Conservation (phyloP, 2,113 vertebrate species). For the Bagarius yarrelli region DNA sequence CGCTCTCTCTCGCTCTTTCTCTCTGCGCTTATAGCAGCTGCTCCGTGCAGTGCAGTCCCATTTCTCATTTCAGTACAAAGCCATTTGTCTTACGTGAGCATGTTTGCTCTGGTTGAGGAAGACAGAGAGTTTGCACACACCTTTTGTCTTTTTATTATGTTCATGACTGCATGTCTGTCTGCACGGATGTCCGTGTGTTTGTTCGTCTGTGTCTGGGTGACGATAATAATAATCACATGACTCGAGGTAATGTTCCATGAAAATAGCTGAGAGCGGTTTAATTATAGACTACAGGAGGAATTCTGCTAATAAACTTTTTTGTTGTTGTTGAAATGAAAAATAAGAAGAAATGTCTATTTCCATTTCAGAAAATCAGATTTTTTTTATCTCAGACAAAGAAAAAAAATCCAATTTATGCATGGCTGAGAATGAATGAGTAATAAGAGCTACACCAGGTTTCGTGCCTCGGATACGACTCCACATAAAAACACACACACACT, state of each 20-base stretch:
- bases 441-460: slow-evolving; percentile 10
- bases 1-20: background rate
- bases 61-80: slow-evolving; percentile 38
- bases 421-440: slow-evolving; percentile 26
- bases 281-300: slow-evolving; percentile 87
- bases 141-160: slow-evolving; percentile 57
- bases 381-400: slow-evolving; percentile 50
- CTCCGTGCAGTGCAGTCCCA: slow-evolving; percentile 45
- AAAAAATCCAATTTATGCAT: slow-evolving; percentile 26
- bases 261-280: slow-evolving; percentile 94
- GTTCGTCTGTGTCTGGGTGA: slow-evolving; percentile 66
- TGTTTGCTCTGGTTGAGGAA: slow-evolving; percentile 45
- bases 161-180: slow-evolving; percentile 50
- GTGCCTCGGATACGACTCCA: slow-evolving; percentile 20
- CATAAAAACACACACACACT: slow-evolving; percentile 18
- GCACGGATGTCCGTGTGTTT: slow-evolving; percentile 60
- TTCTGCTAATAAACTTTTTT: slow-evolving; percentile 72
- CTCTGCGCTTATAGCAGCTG: slow-evolving; percentile 37
- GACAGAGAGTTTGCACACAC: slow-evolving; percentile 44
- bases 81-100: slow-evolving; percentile 31
- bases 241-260: slow-evolving; percentile 94
- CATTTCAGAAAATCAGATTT: slow-evolving; percentile 50
- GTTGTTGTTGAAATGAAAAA: slow-evolving; percentile 46
- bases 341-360: slow-evolving; percentile 54
- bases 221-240: slow-evolving; percentile 83